Evolutionary conservation across 2,888 invertebrate genomes (phyloP), one percentile per base, ranked within the genome.

Genomic region (Mystacides longicornis): DNA sequence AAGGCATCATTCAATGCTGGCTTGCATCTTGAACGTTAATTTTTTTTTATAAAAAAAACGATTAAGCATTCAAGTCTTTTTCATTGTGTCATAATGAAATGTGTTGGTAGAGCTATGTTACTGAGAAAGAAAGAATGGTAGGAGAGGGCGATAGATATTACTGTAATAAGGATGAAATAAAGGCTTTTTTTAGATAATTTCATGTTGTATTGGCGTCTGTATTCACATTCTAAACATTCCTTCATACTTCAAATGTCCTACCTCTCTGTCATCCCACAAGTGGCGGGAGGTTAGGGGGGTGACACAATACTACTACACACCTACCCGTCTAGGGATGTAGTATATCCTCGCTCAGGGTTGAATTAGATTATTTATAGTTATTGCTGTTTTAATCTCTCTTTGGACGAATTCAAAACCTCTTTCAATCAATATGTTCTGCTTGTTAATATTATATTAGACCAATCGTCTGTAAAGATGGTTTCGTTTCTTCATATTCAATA

Each of bases 141-240:
- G n/a, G n/a, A n/a, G n/a, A n/a, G n/a, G n/a, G n/a, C n/a, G n/a
- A n/a, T n/a, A n/a, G n/a, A n/a, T n/a, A n/a, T n/a, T n/a, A n/a
- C n/a, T n/a, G n/a, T n/a, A n/a, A n/a, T n/a, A 11, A 46, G 20
- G 16, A 46, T 46, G 20, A 46, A 21, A 21, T 11, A 46, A 46
- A 46, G 3, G 22, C 22, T 46, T 46, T 21, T 21, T 46, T 14
- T n/a, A 21, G 7, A 46, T 21, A 46, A 46, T 21, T 46, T 46
- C 4, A 46, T 55, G 56, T 57, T 56, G 52, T 56, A 50, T 48
- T 51, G 54, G 46, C 59, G 56, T 56, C 55, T 50, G 42, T 23
- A 22, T 48, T 52, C 27, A 18, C 46, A 51, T 55, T 55, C 55
- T 23, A 20, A 20, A 22, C 55, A 55, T 55, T 55, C 55, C 43